These are phyloP conservation scores for Progne subis DNA, from an alignment of 2,113 vertebrate genomes.

Conservation along the genomic window DNA sequence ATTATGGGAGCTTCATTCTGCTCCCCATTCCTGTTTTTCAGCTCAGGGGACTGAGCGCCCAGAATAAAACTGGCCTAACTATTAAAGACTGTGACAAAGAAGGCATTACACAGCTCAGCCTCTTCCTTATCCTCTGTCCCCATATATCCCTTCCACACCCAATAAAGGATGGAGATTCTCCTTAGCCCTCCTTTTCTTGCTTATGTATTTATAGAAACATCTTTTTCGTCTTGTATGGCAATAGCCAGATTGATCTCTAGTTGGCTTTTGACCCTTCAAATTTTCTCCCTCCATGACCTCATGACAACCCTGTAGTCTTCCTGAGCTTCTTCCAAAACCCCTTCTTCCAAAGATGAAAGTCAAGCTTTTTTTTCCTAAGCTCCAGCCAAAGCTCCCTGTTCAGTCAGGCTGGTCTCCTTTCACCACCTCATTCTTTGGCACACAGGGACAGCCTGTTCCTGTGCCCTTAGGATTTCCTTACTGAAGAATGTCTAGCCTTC, in stretches of 20 bases:
- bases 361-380: not conserved
- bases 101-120: not conserved
- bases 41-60: not conserved
- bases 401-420: not conserved
- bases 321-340: not conserved
- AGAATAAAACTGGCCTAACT: not conserved
- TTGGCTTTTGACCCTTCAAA: not conserved
- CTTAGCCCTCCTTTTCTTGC: not conserved
- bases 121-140: not conserved
- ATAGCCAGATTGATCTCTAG: not conserved
- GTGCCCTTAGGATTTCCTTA: not conserved
- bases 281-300: not conserved
- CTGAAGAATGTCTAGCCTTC: not conserved
- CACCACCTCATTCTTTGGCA: too few species aligned
- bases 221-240: not conserved
- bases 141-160: not conserved
- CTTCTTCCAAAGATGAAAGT: not conserved
- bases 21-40: not conserved
- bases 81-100: not conserved
- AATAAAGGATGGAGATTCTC: not conserved
- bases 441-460: not conserved
- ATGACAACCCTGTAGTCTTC: not conserved
- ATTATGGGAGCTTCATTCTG: not conserved
- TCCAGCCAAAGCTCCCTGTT: not conserved
- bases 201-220: not conserved